Evolutionary conservation across 2,888 invertebrate species (phyloP), one percentile per base, ranked within the genome.

Genomic region (Heliconius erato): DNA sequence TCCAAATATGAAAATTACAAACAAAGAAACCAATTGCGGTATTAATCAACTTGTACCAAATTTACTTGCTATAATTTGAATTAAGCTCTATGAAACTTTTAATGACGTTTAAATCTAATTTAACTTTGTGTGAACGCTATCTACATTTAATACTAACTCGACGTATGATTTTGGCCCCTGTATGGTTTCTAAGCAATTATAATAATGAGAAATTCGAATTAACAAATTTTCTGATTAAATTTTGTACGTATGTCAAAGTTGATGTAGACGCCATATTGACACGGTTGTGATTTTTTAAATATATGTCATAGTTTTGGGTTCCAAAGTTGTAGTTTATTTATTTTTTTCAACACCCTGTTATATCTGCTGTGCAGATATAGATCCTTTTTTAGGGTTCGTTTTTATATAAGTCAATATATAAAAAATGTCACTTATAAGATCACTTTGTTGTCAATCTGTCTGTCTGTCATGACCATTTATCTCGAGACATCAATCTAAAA

Each of bases 71-170:
- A 32, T 49, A 32, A 54, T 74, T 28, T 74, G 49, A 54, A 54
- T 54, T 23, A 54, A 54, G 12, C 54, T 54, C 23, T 54, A 23
- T 28, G 54, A 59, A 72, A 83, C 74, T 79, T 83, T 79, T 83
- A 80, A 83, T 79, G 63, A 59, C 63, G 67, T 79, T 78, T 79
- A 80, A 83, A 80, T 80, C 80, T 72, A 80, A 83, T 80, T 79
- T 80, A 83, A 83, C 78, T 74, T 76, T 79, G 49, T 74, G 63
- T 74, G 80, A 83, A 74, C 68, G 78, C 68, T 80, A 78, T 83
- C 80, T 72, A 67, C 67, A 14, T 16, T 67, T 67, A n/a, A 40
- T 26, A 44, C n/a, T 71, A 78, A 68, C 78, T 32, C 74, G 49
- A 49, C 35, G 72, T 68, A 63, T 81, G 65, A 67, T 79, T 69